Base-by-base conservation (phyloP, 37 sponge, comb jelly and placozoan species). In the Spongilla lacustris region DNA sequence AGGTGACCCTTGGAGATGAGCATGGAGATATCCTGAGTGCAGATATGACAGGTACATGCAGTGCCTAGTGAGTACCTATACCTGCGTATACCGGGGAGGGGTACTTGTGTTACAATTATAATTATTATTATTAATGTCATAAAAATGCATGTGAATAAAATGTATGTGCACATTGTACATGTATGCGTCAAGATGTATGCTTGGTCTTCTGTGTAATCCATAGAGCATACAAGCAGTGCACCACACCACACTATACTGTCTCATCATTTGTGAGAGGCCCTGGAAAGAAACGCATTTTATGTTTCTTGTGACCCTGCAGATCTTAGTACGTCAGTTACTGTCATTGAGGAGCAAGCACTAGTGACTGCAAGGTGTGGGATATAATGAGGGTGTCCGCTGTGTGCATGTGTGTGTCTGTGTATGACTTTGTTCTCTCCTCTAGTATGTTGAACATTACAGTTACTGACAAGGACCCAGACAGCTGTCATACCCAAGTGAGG, bases 1-100 rank as follows among this genome's bases (percentile, higher is more conserved):
- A 68, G 34, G 38, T 93, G 50, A 84, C 73, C 30, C 73, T 89
- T 27, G 12, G 75, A 30, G 87, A 82, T 37, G 68, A 70, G 0
- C 0, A 34, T 37, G 73, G 87, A 23, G 71, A 81, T 13, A 19
- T 92, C 12, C 41, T 88, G 67, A 67, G 69, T 19, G 48, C 92
- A 27, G 21, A 83, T 48, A 13, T 84, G 37, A 83, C 74, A 29
- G 84, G 89, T 84, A 13, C 19, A 14, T 58, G 19, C 6, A 6
- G 19, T 58, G 58, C 21, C 46, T 8, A 58, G 6, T 17, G 19
- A 58, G 14, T 58, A 17, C 58, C 4, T 14, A 17, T 17, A 58
- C 21, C 4, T 58, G 21, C 19, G 19, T 58, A 17, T 19, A 58
- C 19, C 4, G 1, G 11, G 1, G 11, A 58, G 21, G 19, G 14